Evolutionary conservation across 2,113 vertebrate genomes (phyloP).

Genomic region (Ursus arctos): DNA sequence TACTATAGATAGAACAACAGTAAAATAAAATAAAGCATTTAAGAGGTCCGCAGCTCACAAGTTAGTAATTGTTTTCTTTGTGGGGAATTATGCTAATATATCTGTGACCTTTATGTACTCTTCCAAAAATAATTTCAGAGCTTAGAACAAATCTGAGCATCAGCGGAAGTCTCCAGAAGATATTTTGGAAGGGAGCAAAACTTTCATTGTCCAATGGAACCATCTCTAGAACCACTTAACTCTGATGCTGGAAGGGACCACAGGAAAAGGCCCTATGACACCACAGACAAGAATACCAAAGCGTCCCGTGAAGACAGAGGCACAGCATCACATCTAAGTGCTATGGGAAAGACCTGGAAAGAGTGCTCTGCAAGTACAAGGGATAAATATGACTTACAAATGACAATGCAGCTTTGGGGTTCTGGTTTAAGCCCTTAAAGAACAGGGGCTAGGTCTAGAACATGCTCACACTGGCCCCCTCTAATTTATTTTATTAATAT

Average conservation of each 20-base stretch:
- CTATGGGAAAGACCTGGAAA: neutral
- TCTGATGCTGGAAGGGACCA: neutral
- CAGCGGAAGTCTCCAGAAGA: neutral
- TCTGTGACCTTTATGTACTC: neutral
- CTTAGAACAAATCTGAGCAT: neutral
- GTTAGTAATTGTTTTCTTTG: neutral
- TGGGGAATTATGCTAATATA: neutral
- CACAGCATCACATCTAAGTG: neutral
- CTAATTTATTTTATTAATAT: conserved; percentile 31
- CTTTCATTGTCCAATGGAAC: neutral
- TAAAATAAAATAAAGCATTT: neutral
- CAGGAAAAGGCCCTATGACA: neutral
- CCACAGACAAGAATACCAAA: neutral
- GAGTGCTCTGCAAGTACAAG: neutral
- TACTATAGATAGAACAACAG: neutral
- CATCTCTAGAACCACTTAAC: neutral
- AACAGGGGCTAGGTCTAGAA: neutral
- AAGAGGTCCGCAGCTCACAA: neutral
- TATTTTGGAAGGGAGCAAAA: neutral
- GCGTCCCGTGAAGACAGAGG: neutral
- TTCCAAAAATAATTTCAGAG: conserved; percentile 49
- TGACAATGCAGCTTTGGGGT: neutral
- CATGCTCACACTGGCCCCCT: neutral
- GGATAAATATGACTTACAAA: neutral
- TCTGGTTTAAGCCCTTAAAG: conserved; percentile 18